Base-by-base conservation (phyloP, 1,140 invertebrate species). In the Drosophila elegans region DNA sequence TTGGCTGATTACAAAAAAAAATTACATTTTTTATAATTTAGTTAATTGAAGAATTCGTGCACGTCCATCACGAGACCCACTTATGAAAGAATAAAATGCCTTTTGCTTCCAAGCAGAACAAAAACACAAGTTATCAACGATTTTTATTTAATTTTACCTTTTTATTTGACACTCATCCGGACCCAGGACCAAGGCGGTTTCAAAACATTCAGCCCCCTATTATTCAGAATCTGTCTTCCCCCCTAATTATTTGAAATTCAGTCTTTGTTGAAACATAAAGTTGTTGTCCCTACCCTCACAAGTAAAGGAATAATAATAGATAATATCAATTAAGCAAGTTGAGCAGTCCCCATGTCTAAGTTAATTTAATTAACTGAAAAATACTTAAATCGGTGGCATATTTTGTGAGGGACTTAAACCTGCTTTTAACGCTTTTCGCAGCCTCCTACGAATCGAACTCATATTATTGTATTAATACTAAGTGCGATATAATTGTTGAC, bases 291-390 rank as follows among this genome's bases (percentile, higher is more conserved):
- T 71, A 68, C 39, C 16, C 3, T 48, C 29, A 34, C 48, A 59
- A 75, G 49, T 55, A 49, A 75, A 71, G 67, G 68, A 61, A 39
- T 68, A 44, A 63, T 4, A 38, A 41, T 16, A 48, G 42, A 54
- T 66, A 73, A 62, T 80, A 74, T 69, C 64, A 45, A 86, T 57
- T 57, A 44, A 71, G 54, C 32, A 55, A 51, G 74, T 82, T 82
- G 49, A 78, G 36, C 61, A 72, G 79, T 83, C 79, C 83, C 66
- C 63, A 3, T 60, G 39, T 67, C 69, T 74, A 46, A 89, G 84
- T 89, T 89, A 89, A 89, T 89, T 44, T 29, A 89, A 89, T 89
- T 89, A 89, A 89, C 84, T 54, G 36, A 57, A 25, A 27, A 67
- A 55, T 36, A 57, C 53, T 89, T 74, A 39, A 80, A 51, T 39